Conservation (phyloP, 2,888 invertebrate genomes). For the Ectropis crepuscularia region DNA sequence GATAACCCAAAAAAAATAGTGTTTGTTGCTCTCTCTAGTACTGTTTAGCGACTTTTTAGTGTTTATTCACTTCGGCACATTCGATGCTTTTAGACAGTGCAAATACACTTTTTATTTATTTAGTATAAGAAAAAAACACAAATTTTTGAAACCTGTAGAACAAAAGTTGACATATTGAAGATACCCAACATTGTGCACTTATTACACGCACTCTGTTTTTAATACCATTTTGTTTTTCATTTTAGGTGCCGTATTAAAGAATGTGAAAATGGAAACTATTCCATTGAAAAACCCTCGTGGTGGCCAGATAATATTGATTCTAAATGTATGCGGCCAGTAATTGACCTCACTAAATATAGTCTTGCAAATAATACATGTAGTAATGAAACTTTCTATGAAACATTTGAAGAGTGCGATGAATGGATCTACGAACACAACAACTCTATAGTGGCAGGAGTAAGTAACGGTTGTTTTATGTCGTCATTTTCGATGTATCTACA, state of each 20-base stretch:
- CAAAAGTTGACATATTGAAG: no score
- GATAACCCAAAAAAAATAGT: no score
- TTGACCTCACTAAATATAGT: slow-evolving; percentile 48
- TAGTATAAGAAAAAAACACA: no score
- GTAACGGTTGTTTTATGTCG: slow-evolving; percentile 14
- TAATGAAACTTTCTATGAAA: slow-evolving; percentile 54
- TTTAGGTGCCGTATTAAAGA: slow-evolving; percentile 65
- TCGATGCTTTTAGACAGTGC: no score
- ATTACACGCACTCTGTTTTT: neutral
- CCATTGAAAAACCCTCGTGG: slow-evolving; percentile 58
- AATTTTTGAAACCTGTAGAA: no score
- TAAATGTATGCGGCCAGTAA: slow-evolving; percentile 61
- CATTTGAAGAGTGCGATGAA: slow-evolving; percentile 61
- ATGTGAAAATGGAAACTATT: slow-evolving; percentile 57
- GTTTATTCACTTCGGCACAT: no score
- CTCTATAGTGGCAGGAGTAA: slow-evolving; percentile 67
- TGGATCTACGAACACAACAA: slow-evolving; percentile 70
- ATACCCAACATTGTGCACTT: no score
- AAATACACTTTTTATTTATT: no score
- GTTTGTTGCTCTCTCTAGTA: no score
- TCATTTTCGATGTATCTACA: no score
- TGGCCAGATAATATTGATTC: slow-evolving; percentile 63
- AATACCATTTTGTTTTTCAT: neutral
- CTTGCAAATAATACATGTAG: slow-evolving; percentile 55
- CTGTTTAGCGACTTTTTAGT: no score